phyloP scores from a whole-genome alignment of 2,113 vertebrate species.

The Amazona guildingii region DNA sequence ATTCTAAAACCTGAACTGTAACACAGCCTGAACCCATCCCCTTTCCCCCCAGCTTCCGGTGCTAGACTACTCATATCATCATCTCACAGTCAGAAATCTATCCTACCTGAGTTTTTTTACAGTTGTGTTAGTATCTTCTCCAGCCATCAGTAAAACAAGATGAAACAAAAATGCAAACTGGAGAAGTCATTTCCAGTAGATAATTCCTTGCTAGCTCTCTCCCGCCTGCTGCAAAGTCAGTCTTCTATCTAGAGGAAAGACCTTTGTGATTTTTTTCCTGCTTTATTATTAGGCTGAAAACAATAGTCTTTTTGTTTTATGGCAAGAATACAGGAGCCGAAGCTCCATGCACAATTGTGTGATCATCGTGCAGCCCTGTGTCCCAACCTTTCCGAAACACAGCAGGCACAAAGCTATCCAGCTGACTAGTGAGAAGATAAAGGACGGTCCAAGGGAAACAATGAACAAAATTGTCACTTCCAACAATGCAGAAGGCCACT shows the following conservation, averaged over 20 bases:
- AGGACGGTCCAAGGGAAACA: slow-evolving; percentile 5
- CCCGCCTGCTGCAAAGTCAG: slow-evolving; percentile 39
- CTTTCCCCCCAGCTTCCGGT: background rate
- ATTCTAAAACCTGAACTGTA: background rate
- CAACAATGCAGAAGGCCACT: slow-evolving; percentile 18
- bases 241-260: slow-evolving; percentile 71
- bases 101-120: background rate
- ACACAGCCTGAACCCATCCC: background rate
- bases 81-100: background rate
- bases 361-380: slow-evolving; percentile 46
- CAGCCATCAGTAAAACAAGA: background rate
- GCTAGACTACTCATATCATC: background rate
- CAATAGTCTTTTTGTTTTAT: slow-evolving; percentile 74
- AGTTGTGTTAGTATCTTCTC: background rate
- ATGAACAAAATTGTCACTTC: slow-evolving; percentile 21
- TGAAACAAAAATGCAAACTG: background rate
- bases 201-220: slow-evolving; percentile 10
- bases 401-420: slow-evolving; percentile 31
- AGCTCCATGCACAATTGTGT: slow-evolving; percentile 76
- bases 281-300: slow-evolving; percentile 66
- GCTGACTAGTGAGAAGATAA: slow-evolving; percentile 42
- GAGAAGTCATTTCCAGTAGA: slow-evolving; percentile 47
- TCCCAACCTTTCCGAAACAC: slow-evolving; percentile 57
- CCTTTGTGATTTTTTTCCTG: slow-evolving; percentile 65
- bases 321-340: slow-evolving; percentile 51